Evolutionary conservation across 1,140 invertebrate species (phyloP).

Genomic region (Liolophura sinensis): DNA sequence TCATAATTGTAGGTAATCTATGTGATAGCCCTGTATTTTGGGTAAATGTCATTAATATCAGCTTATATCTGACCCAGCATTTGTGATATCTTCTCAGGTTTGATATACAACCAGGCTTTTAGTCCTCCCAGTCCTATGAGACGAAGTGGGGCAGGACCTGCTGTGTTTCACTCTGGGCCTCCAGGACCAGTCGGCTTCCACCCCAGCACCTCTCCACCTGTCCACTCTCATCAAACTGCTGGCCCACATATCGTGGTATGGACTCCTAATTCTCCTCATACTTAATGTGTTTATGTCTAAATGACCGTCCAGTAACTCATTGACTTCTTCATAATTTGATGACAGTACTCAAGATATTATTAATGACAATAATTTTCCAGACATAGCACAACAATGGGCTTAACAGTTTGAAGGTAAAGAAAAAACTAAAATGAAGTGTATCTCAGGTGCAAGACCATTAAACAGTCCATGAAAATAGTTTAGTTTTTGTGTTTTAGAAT

Average conservation of each 20-base stretch:
- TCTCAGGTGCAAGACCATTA: too few species aligned
- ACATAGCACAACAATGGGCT: background rate
- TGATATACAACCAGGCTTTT: conserved; percentile 54
- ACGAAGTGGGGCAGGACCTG: conserved; percentile 71
- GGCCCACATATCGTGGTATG: conserved; percentile 19
- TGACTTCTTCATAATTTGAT: background rate
- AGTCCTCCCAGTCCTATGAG: conserved; percentile 69
- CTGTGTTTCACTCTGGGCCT: conserved; percentile 33
- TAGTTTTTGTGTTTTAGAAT: too few species aligned
- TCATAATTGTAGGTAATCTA: background rate
- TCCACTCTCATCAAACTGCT: conserved; percentile 15
- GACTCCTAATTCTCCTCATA: background rate
- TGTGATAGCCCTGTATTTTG: background rate
- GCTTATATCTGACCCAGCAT: too few species aligned
- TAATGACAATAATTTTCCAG: background rate
- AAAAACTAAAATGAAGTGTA: too few species aligned
- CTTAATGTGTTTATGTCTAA: background rate
- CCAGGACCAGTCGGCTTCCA: conserved; percentile 43
- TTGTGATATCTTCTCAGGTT: conserved; percentile 10
- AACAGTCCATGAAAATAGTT: too few species aligned
- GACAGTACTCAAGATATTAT: background rate
- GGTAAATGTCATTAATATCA: background rate
- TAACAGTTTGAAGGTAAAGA: background rate
- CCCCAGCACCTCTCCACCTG: conserved; percentile 43
- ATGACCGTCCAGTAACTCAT: background rate